Evolutionary conservation across 1,140 invertebrate species (phyloP), one percentile per base, ranked within the genome.

Genomic region (Scaptodrosophila lebanonensis): DNA sequence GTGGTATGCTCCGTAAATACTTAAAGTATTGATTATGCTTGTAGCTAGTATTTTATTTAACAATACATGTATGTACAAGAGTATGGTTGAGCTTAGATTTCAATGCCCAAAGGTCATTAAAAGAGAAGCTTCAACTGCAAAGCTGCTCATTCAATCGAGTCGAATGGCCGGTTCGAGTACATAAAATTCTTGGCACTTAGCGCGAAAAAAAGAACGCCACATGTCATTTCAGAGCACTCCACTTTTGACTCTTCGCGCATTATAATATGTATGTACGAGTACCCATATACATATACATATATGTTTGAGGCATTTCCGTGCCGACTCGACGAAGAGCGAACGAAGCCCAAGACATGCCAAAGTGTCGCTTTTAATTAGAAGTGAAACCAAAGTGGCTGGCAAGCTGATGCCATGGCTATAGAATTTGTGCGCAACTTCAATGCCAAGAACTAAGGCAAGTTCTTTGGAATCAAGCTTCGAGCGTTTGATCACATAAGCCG

Each of bases 301-400:
- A 16, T 39, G 15, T 48, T 30, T 25, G 22, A 33, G 36, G 64
- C 73, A 79, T 77, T 77, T 77, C 73, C 73, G 73, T 72, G 69
- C 63, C 45, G 38, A 25, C 45, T 39, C 15, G 36, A 29, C 25
- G 11, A 16, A 4, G 36, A 12, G 29, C 18, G 17, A 27, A 35
- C 51, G 30, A 30, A 36, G 47, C 56, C 9, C 38, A 64, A 50
- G 61, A 79, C 68, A 77, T 77, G 73, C 68, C 73, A 82, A 79
- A 82, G 73, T 82, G 73, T 82, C 73, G 73, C 73, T 75, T 79
- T 82, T 73, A 79, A 79, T 79, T 82, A 69, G 65, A 77, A 63
- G 59, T 58, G 45, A 62, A 62, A 66, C 45, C 57, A 65, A 58
- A 77, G 58, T 59, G 39, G 42, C 33, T 29, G 47, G 40, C 35